These are phyloP conservation scores for Sceloporus tristichus DNA, from an alignment of 2,113 vertebrate genomes.

Conservation along the genomic window DNA sequence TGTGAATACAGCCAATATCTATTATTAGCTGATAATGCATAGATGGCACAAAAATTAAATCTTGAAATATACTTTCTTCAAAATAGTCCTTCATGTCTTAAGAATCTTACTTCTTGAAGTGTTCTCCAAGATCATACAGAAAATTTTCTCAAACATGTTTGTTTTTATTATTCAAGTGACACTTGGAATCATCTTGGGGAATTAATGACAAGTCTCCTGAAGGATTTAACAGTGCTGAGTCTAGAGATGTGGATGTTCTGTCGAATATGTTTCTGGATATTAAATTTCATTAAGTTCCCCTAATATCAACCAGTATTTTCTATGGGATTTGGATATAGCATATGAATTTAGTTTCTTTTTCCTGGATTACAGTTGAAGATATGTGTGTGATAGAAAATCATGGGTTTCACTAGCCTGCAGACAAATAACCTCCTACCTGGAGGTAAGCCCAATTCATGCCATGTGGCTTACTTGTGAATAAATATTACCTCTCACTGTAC, in stretches of 20 bases:
- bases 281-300: not conserved
- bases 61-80: conserved; percentile 30
- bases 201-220: conserved; percentile 69
- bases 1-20: not conserved
- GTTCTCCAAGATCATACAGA: conserved; percentile 36
- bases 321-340: not conserved
- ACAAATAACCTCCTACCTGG: not conserved
- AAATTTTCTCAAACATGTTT: conserved; percentile 41
- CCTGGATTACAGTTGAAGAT: not conserved
- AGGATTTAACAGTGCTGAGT: conserved; percentile 59
- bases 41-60: conserved; percentile 7
- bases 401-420: not conserved
- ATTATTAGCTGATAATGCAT: not conserved
- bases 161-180: conserved; percentile 62
- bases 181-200: conserved; percentile 64
- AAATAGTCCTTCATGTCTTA: not conserved
- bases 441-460: not conserved
- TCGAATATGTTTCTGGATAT: conserved; percentile 63
- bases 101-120: conserved; percentile 14
- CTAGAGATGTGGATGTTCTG: conserved; percentile 67
- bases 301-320: not conserved
- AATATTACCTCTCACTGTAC: not conserved
- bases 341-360: not conserved
- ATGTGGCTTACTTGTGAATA: not conserved
- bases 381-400: not conserved